Percentiles rank a stretch among this genome's conserved stretches.
Evolutionary conservation across 2,113 vertebrate genomes (phyloP).

Genomic region (Nanger granti): DNA sequence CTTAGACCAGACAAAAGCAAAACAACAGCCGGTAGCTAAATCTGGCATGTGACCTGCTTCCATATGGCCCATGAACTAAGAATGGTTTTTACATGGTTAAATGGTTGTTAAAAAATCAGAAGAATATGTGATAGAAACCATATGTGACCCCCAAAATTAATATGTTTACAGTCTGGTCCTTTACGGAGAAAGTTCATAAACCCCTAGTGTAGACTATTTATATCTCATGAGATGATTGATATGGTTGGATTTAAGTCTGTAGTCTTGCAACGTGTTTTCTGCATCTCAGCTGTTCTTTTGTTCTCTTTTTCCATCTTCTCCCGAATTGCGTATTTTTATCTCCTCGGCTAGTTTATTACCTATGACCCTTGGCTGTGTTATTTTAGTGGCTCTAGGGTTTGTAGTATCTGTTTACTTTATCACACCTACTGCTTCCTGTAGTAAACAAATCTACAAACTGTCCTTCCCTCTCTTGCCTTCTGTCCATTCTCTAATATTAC

Average conservation of each 20-base stretch:
- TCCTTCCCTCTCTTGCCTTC: accelerated
- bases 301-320: background rate
- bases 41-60: background rate
- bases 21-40: background rate
- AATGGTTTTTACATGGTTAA: background rate
- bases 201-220: background rate
- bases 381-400: background rate
- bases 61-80: background rate
- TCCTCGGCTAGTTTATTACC: background rate
- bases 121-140: background rate
- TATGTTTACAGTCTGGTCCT: background rate
- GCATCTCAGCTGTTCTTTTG: background rate
- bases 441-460: accelerated
- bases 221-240: background rate
- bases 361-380: background rate
- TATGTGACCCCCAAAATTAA: background rate
- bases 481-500: accelerated
- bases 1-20: background rate
- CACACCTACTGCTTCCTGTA: accelerated
- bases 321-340: background rate
- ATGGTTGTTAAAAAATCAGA: background rate
- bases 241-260: background rate
- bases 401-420: accelerated
- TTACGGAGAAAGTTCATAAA: background rate
- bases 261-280: background rate